phyloP scores from a whole-genome alignment of 2,113 vertebrate species.

The Reinhardtius hippoglossoides region DNA sequence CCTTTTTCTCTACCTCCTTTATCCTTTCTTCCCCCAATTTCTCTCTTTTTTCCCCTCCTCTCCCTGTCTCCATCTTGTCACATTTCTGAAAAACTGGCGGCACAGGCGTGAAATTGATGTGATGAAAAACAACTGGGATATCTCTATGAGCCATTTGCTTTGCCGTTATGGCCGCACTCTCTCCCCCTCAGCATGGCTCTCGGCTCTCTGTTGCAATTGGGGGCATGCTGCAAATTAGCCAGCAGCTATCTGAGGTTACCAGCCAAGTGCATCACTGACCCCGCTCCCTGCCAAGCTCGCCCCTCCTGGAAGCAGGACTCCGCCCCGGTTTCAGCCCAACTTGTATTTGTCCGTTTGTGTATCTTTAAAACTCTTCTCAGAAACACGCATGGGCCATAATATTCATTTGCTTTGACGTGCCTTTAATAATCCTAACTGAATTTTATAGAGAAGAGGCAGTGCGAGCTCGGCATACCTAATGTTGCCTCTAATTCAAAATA shows the following conservation, averaged over 20 bases:
- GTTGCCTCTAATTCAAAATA: conserved; percentile 42
- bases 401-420: conserved; percentile 37
- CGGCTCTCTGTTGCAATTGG: conserved; percentile 70
- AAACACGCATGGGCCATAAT: conserved; percentile 22
- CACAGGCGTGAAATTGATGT: conserved; percentile 77
- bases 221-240: conserved; percentile 79
- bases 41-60: conserved; percentile 1
- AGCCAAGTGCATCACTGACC: conserved; percentile 66
- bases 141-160: conserved; percentile 81
- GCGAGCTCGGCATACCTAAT: conserved; percentile 46
- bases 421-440: conserved; percentile 62
- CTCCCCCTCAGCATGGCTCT: conserved; percentile 61
- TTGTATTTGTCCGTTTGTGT: conserved; percentile 14
- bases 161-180: conserved; percentile 64
- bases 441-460: conserved; percentile 46
- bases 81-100: conserved; percentile 61
- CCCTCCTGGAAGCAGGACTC: conserved; percentile 33
- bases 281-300: conserved; percentile 52
- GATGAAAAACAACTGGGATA: conserved; percentile 82
- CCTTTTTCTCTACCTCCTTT: conserved; percentile 21
- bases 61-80: conserved; percentile 61
- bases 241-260: conserved; percentile 78
- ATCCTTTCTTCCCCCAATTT: neutral
- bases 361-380: conserved; percentile 17
- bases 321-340: conserved; percentile 22